Conservation (phyloP, 2,797 vertebrate species). For the Podarcis siculus region DNA sequence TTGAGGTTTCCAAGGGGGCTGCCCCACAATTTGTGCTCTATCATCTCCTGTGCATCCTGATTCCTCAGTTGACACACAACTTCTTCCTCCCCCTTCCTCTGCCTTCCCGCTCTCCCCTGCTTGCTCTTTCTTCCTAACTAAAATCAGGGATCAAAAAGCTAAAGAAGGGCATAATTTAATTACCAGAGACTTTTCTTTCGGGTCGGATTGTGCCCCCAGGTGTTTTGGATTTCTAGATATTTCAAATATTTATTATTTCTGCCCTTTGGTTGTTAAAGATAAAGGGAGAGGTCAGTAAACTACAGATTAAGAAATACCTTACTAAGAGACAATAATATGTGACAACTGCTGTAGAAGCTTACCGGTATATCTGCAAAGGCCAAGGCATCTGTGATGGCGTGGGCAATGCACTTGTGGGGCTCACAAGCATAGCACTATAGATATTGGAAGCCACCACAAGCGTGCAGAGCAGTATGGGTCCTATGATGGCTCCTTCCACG, state of each 20-base stretch:
- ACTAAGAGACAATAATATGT: neutral
- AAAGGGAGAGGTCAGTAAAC: neutral
- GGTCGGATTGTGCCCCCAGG: neutral
- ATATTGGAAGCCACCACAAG: constrained; percentile 98
- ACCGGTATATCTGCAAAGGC: constrained; percentile 85
- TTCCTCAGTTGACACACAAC: neutral
- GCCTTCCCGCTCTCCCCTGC: no score
- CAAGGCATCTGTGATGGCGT: constrained; percentile 88
- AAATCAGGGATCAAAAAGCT: neutral
- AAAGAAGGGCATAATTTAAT: neutral
- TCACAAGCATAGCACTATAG: constrained; percentile 97
- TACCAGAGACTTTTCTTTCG: neutral
- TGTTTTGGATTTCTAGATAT: neutral
- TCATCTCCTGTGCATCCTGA: neutral
- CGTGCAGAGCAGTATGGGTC: constrained; percentile 97
- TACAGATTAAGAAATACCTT: neutral
- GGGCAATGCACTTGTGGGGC: constrained; percentile 87
- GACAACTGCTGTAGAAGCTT: constrained; percentile 41
- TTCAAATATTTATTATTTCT: neutral
- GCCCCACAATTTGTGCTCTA: neutral
- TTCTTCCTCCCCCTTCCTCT: neutral
- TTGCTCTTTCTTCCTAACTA: neutral
- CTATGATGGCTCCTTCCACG: constrained; percentile 97
- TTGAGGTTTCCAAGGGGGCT: neutral
- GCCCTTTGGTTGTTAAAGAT: neutral